Evolutionary conservation across 1,140 invertebrate genomes (phyloP), one percentile per base, ranked within the genome.

Genomic region (Branchinecta lindahli): DNA sequence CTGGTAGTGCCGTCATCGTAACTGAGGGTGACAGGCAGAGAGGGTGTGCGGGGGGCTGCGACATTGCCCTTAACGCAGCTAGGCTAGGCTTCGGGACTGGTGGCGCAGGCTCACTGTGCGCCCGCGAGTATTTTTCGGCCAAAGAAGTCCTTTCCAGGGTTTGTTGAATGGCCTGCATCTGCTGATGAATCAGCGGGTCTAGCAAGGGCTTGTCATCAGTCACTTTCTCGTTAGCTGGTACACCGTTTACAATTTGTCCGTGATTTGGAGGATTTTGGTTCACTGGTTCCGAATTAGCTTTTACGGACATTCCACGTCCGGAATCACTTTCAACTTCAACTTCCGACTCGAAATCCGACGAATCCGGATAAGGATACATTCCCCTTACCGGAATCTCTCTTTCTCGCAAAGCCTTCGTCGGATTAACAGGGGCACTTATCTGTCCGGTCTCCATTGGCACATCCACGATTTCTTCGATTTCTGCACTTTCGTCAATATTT

Each of bases 331-430:
- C 52, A 15, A 61, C 52, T 6, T 61, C 52, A 1, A 61, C 52
- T 20, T 61, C 52, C 12, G 52, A 61, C 12, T 61, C 52, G 18
- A 61, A 61, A 61, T 61, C 52, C 12, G 52, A 61, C 18, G 52
- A 61, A 61, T 61, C 52, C 12, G 52, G 52, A 61, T 61, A 61
- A 15, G 52, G 52, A 61, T 61, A 61, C 52, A 61, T 61, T 61
- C 18, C 12, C 18, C 52, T 61, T 15, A 61, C 52, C 18, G 52
- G 52, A 15, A 61, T 15, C 12, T 61, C 52, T 15, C 52, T 12
- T 61, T 61, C 52, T 61, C 18, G 12, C 1, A 20, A 1, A 20
- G 18, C 18, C 18, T 61, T 61, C 18, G 52, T 12, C 18, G 12
- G 52, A 20, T 12, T 12, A 15, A 15, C 12, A 61, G 52, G 52